Evolutionary conservation across 2,797 vertebrate species (phyloP).

Genomic region (Dendrocincla tyrannina): DNA sequence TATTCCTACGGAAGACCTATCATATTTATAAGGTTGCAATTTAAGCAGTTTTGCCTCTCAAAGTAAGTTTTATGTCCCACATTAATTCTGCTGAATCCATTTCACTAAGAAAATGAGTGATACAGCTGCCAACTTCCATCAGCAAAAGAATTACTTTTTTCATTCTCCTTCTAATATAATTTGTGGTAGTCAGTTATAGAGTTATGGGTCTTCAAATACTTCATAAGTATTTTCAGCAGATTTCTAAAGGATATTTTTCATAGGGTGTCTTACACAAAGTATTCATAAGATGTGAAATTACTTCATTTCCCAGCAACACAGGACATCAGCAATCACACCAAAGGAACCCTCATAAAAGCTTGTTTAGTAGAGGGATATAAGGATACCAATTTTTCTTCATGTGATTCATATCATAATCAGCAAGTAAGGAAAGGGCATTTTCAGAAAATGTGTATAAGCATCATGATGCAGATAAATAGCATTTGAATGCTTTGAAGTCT

Average conservation of each 20-base stretch:
- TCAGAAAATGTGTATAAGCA: not conserved
- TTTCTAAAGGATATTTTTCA: slow-evolving; percentile 6
- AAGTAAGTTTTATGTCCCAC: slow-evolving; percentile 58
- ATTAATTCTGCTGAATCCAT: slow-evolving; percentile 51
- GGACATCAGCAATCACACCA: not conserved
- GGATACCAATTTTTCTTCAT: not conserved
- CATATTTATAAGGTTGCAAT: slow-evolving; percentile 26
- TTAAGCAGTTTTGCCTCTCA: slow-evolving; percentile 56
- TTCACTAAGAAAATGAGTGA: slow-evolving; percentile 63
- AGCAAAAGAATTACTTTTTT: slow-evolving; percentile 52
- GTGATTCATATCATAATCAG: not conserved
- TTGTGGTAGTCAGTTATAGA: slow-evolving; percentile 53
- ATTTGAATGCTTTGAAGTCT: not conserved
- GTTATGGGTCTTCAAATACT: slow-evolving; percentile 49
- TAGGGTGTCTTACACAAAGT: not conserved
- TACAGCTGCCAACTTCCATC: slow-evolving; percentile 63
- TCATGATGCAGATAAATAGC: not conserved
- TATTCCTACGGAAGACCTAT: not conserved
- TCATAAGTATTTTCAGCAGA: slow-evolving; percentile 13
- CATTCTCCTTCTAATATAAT: slow-evolving; percentile 55
- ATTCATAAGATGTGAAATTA: not conserved
- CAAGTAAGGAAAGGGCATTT: not conserved
- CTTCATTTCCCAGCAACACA: not conserved
- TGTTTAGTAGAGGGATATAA: not conserved
- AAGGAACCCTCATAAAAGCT: not conserved